These are phyloP conservation scores for Drosophila nr. fundita DNA, from an alignment of 2,888 invertebrate genomes.

Conservation along the genomic window DNA sequence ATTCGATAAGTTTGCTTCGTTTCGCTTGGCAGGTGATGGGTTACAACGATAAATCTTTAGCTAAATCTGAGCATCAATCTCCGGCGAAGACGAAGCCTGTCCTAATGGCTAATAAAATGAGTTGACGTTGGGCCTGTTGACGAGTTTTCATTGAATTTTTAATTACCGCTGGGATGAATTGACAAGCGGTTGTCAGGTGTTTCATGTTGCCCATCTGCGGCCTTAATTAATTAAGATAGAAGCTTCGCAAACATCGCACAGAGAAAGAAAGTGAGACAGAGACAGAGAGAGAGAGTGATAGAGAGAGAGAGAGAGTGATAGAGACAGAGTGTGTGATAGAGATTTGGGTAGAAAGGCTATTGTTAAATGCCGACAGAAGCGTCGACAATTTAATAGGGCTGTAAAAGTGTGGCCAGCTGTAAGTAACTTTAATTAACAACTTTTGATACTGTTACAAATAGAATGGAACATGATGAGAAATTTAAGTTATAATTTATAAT, in stretches of 20 bases:
- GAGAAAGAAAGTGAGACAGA: not conserved
- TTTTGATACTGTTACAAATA: not conserved
- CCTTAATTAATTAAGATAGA: slow-evolving; percentile 70
- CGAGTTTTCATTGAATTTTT: slow-evolving; percentile 60
- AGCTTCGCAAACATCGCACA: slow-evolving; percentile 10
- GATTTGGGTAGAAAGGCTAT: not conserved
- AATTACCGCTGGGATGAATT: slow-evolving; percentile 62
- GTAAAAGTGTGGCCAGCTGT: slow-evolving; percentile 3
- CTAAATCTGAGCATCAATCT: slow-evolving; percentile 5
- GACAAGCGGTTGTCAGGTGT: slow-evolving; percentile 68
- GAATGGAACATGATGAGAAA: not conserved
- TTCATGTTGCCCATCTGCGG: slow-evolving; percentile 48
- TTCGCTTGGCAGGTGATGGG: slow-evolving; percentile 16
- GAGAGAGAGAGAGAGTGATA: not conserved
- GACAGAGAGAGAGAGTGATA: not conserved
- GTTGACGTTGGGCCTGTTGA: slow-evolving; percentile 31
- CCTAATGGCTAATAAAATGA: slow-evolving; percentile 33
- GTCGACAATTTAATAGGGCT: slow-evolving; percentile 19
- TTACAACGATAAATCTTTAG: slow-evolving; percentile 41
- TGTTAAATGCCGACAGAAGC: slow-evolving; percentile 30
- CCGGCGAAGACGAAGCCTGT: slow-evolving; percentile 15
- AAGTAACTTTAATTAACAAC: not conserved
- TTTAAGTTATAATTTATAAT: not conserved
- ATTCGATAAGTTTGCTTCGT: not conserved
- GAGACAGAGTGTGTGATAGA: not conserved